A percentile compares a stretch with the other conserved stretches of the same genome.
phyloP scores from a whole-genome alignment of 2,113 vertebrate species.

The Clinocottus analis region DNA sequence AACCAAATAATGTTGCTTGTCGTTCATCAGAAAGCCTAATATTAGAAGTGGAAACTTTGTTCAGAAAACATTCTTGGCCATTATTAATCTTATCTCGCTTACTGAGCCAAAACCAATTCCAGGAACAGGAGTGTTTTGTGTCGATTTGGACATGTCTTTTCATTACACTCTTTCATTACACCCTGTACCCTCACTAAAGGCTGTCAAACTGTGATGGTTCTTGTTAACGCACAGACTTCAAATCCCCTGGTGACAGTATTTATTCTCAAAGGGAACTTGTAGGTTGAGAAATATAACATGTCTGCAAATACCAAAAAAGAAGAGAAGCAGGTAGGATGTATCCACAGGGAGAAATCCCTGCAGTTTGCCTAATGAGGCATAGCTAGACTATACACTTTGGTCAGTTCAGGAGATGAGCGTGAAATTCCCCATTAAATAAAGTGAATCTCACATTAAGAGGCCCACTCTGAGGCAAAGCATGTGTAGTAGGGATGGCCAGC shows the following conservation, averaged over 20 bases:
- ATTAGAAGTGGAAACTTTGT: conserved; percentile 13
- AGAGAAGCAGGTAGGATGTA: conserved; percentile 46
- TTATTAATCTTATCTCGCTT: not conserved
- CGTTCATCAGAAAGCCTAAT: not conserved
- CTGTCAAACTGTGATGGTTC: conserved; percentile 66
- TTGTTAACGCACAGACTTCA: conserved; percentile 58
- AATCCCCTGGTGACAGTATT: conserved; percentile 47
- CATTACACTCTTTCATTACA: conserved; percentile 24
- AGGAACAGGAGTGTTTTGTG: conserved; percentile 3
- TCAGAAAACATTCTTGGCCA: conserved; percentile 16
- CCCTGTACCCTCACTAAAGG: conserved; percentile 26
- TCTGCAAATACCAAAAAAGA: conserved; percentile 35
- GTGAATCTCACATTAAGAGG: conserved; percentile 57
- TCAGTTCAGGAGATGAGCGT: conserved; percentile 68
- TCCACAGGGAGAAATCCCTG: conserved; percentile 57
- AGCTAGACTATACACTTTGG: conserved; percentile 58
- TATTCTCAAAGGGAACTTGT: conserved; percentile 56
- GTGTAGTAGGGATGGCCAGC: conserved; percentile 40
- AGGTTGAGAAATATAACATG: conserved; percentile 37
- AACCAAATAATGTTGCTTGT: conserved; percentile 2
- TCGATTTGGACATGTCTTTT: conserved; percentile 31
- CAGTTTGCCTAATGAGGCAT: conserved; percentile 72
- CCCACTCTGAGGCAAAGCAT: conserved; percentile 55
- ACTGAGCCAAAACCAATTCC: conserved; percentile 18
- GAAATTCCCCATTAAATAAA: conserved; percentile 71